These are phyloP conservation scores for Isichthys henryi DNA, from an alignment of 2,113 vertebrate species.

Conservation along the genomic window DNA sequence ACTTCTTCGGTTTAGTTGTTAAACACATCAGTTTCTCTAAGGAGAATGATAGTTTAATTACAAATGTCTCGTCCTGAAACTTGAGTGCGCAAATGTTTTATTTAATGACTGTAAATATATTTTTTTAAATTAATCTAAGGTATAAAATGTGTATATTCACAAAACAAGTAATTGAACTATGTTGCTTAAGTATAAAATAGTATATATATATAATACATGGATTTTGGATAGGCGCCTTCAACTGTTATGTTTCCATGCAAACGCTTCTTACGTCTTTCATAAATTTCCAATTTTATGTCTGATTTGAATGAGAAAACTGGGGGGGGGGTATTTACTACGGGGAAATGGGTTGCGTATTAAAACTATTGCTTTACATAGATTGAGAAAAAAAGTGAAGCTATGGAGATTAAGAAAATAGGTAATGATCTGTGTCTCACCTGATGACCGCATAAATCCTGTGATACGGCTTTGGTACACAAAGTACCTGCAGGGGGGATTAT, in stretches of 20 bases:
- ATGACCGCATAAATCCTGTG: conserved; percentile 5
- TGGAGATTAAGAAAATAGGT: background rate
- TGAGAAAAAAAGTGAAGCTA: background rate
- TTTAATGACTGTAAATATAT: background rate
- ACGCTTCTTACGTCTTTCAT: background rate
- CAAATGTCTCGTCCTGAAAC: background rate
- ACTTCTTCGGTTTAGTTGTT: background rate
- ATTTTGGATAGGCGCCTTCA: background rate
- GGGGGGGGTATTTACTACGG: background rate
- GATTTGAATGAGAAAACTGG: background rate
- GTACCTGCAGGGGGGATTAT: background rate
- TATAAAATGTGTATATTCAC: background rate
- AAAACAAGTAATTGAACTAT: background rate
- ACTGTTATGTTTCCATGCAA: background rate
- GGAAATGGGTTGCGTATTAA: background rate
- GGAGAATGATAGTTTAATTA: background rate
- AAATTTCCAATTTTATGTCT: background rate
- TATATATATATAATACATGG: background rate
- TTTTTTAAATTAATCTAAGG: background rate
- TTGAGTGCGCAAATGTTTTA: background rate
- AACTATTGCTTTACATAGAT: conserved; percentile 11
- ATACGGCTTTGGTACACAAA: background rate
- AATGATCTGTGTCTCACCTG: background rate
- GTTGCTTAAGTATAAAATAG: background rate
- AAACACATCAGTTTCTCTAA: background rate